phyloP scores from a whole-genome alignment of 2,113 vertebrate genomes.

The Puma concolor region DNA sequence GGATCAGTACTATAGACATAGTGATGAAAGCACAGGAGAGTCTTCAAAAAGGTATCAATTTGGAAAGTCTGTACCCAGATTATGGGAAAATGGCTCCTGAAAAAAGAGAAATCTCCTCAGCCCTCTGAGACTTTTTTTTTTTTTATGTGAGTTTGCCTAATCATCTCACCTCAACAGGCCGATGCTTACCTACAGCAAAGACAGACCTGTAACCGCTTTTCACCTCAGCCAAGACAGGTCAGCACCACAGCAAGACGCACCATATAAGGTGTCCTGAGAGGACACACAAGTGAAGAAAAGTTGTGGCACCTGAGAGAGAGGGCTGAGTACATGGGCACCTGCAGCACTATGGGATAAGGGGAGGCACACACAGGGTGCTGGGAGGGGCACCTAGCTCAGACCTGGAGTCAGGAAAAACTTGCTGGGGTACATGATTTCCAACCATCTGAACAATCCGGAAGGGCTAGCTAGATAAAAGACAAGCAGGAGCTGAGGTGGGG shows the following conservation, averaged over 20 bases:
- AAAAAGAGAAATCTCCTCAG: background rate
- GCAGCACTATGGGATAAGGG: fast-evolving
- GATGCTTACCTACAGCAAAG: background rate
- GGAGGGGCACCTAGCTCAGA: background rate
- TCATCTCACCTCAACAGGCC: background rate
- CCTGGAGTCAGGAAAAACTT: background rate
- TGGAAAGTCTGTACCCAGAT: background rate
- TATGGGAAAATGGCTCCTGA: background rate
- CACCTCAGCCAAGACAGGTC: background rate
- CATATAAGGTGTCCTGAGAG: background rate
- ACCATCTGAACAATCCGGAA: background rate
- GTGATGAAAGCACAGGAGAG: background rate
- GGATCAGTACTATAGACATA: background rate
- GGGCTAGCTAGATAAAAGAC: background rate
- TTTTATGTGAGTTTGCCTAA: background rate
- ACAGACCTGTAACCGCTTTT: background rate
- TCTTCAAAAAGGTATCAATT: background rate
- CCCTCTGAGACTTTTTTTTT: background rate
- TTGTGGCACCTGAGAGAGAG: background rate
- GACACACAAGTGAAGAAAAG: background rate
- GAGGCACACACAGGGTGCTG: background rate
- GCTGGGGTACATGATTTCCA: background rate
- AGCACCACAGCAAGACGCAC: background rate
- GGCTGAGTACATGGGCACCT: background rate
- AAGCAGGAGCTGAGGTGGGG: background rate